Evolutionary conservation across 2,888 invertebrate species (phyloP).

Genomic region (Zaprionus obscuricornis): DNA sequence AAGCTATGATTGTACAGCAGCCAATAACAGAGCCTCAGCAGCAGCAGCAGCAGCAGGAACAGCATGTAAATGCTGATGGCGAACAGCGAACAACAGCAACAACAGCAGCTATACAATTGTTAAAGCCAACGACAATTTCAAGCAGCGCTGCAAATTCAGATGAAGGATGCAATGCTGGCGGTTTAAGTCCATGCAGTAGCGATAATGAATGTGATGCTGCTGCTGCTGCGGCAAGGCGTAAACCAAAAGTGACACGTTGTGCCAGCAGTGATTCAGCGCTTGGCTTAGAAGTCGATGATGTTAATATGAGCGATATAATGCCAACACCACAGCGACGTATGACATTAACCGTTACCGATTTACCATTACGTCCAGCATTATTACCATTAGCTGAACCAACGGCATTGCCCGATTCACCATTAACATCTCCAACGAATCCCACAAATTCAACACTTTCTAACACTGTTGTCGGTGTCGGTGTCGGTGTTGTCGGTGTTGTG

Average conservation of each 20-base stretch:
- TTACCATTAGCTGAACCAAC: constrained; percentile 83
- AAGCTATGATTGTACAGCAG: constrained; percentile 55
- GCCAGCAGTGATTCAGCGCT: constrained; percentile 83
- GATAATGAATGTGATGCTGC: constrained; percentile 64
- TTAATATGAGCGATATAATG: constrained; percentile 40
- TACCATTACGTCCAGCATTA: constrained; percentile 81
- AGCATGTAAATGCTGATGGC: constrained; percentile 17
- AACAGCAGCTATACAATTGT: constrained; percentile 17
- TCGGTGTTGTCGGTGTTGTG: neutral
- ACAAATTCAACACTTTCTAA: neutral
- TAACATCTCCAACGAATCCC: constrained; percentile 56
- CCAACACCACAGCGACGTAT: constrained; percentile 71
- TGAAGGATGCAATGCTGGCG: constrained; percentile 80
- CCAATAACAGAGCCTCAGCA: constrained; percentile 28
- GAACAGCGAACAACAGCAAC: constrained; percentile 1
- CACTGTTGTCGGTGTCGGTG: neutral
- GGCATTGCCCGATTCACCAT: constrained; percentile 80
- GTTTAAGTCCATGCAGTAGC: constrained; percentile 81
- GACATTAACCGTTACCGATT: constrained; percentile 83
- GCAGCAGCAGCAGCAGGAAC: constrained; percentile 10
- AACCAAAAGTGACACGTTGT: constrained; percentile 81
- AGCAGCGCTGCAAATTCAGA: constrained; percentile 74
- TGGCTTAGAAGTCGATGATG: constrained; percentile 81
- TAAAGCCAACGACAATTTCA: constrained; percentile 44
- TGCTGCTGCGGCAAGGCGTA: constrained; percentile 21